Percentiles rank a stretch among this genome's conserved stretches.
These are phyloP conservation scores for Chloroceryle aenea DNA, from an alignment of 2,113 vertebrate species.

Conservation along the genomic window DNA sequence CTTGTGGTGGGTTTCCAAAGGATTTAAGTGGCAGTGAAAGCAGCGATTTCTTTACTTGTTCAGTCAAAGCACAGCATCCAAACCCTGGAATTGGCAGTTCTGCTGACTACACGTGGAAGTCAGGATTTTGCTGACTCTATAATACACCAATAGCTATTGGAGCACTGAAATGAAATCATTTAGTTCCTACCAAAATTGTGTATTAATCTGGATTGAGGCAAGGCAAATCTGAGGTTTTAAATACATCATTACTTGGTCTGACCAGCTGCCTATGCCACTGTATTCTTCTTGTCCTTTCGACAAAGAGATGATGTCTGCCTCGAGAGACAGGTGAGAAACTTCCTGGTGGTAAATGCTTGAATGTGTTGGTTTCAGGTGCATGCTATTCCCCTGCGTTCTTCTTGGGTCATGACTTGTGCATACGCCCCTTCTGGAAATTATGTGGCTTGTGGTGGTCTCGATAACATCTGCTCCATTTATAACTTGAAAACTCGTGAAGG, in stretches of 20 bases:
- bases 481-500: conserved; percentile 99
- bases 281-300: neutral
- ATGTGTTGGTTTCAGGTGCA: conserved; percentile 83
- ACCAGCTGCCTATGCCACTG: neutral
- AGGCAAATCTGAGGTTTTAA: neutral
- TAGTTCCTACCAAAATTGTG: neutral
- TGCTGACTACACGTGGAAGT: neutral
- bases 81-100: neutral
- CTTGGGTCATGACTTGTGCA: conserved; percentile 99
- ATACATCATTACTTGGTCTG: neutral
- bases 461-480: conserved; percentile 99
- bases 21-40: neutral
- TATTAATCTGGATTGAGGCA: neutral
- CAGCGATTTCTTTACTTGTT: neutral
- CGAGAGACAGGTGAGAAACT: neutral
- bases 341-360: neutral
- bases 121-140: conserved; percentile 18
- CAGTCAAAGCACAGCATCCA: neutral
- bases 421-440: conserved; percentile 98
- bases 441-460: conserved; percentile 96
- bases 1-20: neutral
- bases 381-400: conserved; percentile 96
- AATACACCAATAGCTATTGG: conserved; percentile 32
- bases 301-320: neutral
- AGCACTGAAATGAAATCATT: neutral